Evolutionary conservation across 2,797 vertebrate genomes (phyloP), one percentile per base, ranked within the genome.

Genomic region (Syngnathus acus): DNA sequence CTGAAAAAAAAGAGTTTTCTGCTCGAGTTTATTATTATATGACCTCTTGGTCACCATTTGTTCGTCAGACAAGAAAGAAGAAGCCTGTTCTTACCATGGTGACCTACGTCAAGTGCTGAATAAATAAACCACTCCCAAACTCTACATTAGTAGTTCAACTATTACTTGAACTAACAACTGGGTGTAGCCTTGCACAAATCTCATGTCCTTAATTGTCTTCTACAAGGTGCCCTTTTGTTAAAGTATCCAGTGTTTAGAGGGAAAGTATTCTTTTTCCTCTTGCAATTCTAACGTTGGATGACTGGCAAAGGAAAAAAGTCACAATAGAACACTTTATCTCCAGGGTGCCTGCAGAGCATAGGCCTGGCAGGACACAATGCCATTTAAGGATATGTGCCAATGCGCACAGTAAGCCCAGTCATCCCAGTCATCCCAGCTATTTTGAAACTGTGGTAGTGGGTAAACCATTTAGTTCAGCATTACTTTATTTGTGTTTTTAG

Each of bases 311-410:
- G 51, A 43, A 66, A 53, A 16, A 2, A 43, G 37, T 6, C 8
- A 4, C 51, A 42, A 65, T 65, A 60, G 74, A 55, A 59, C 50
- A 51, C 68, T 62, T 68, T 45, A 54, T 79, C 71, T 67, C 68
- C 37, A 26, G 50, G 47, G 66, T 65, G 66, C 72, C 66, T 47
- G 67, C 26, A 21, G 40, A 68, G 47, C 62, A 53, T 69, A 65
- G 38, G 48, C 68, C 73, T 2, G 17, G 50, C 11, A 68, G 58
- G 45, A 62, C 43, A 37, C 23, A 53, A 32, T n/a, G 10, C 64
- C 66, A 51, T 64, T 72, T 69, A 26, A 65, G 67, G 68, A 70
- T 14, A 43, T 39, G 51, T 39, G 6, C 26, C 0, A 37, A 50
- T 32, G 23, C 45, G 19, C 40, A 67, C 57, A 58, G 54, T 53